Base-by-base conservation (phyloP, 1,140 invertebrate genomes). In the Drosophila nikananu region DNA sequence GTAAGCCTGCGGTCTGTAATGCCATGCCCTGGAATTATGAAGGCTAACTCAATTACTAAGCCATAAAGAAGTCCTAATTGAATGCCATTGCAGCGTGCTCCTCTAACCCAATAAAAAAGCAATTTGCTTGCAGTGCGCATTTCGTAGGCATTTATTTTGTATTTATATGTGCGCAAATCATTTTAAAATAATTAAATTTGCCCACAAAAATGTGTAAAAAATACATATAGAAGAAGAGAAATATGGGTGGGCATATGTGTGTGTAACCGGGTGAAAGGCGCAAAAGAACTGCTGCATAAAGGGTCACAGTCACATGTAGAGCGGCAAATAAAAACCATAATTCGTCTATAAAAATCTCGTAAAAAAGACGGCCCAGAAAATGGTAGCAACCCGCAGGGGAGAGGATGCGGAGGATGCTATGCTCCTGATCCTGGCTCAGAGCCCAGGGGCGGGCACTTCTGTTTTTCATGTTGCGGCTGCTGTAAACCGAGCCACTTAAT, bases 401-500 rank as follows among this genome's bases (percentile, higher is more conserved):
- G 25, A 19, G 42, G 21, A n/a, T n/a, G n/a, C 12, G 35, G 15
- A 23, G 9, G 21, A 37, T 8, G 32, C 49, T 12, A n/a, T 39
- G 54, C 35, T 32, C n/a, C n/a, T 49, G 46, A 48, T 64, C 42
- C 35, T 62, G 49, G 52, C 54, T 64, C 39, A 58, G 44, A 44
- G 84, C 54, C 62, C 44, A 70, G 65, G 66, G 70, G 81, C 77
- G 73, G 81, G 86, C 86, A 90, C 81, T 90, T 90, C 86, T 90
- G 86, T 86, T 86, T 86, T 90, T 90, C 86, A 86, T 90, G 86
- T 90, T 90, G 86, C 86, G 86, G 86, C 86, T 90, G 86, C 86
- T 90, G 86, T 90, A 90, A 90, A 90, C 86, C 86, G 86, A 90
- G 86, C 86, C 86, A 90, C 86, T 90, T 90, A 90, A 90, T 90